Evolutionary conservation across 1,140 invertebrate species (phyloP).

Genomic region (Dreissena polymorpha): DNA sequence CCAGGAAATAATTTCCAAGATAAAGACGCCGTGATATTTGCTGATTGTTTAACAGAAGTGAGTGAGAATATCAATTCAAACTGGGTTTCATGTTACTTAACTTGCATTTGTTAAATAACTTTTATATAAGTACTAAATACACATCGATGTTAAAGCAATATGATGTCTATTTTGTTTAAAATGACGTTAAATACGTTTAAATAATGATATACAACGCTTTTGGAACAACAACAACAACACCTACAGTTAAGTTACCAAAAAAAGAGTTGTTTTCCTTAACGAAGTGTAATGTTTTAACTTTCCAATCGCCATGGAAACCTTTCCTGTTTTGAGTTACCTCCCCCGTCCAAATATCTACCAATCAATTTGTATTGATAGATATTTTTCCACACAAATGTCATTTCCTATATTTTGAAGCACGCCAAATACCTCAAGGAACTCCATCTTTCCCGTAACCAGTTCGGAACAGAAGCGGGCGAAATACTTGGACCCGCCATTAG

Average conservation of each 20-base stretch:
- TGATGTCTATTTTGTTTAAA: no score
- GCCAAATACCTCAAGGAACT: slow-evolving; percentile 75
- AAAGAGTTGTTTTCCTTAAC: background rate
- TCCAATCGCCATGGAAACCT: background rate
- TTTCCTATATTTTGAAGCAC: slow-evolving; percentile 61
- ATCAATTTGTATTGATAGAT: no score
- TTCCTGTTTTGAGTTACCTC: background rate
- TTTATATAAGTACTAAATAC: no score
- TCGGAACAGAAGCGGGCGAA: slow-evolving; percentile 73
- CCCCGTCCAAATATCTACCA: no score
- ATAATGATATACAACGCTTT: no score
- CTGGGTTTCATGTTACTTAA: no score
- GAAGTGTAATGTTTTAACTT: background rate
- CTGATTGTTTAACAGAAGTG: slow-evolving; percentile 66
- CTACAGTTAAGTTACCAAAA: background rate
- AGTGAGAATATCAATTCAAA: background rate
- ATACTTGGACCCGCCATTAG: slow-evolving; percentile 76
- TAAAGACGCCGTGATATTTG: slow-evolving; percentile 67
- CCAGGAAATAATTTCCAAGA: slow-evolving; percentile 76
- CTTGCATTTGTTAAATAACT: no score
- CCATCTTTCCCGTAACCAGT: slow-evolving; percentile 74
- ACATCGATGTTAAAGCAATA: no score
- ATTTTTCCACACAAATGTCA: no score
- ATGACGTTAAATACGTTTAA: no score
- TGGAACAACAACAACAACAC: no score